Conservation (phyloP, 2,113 vertebrate species). For the Xiphias gladius region DNA sequence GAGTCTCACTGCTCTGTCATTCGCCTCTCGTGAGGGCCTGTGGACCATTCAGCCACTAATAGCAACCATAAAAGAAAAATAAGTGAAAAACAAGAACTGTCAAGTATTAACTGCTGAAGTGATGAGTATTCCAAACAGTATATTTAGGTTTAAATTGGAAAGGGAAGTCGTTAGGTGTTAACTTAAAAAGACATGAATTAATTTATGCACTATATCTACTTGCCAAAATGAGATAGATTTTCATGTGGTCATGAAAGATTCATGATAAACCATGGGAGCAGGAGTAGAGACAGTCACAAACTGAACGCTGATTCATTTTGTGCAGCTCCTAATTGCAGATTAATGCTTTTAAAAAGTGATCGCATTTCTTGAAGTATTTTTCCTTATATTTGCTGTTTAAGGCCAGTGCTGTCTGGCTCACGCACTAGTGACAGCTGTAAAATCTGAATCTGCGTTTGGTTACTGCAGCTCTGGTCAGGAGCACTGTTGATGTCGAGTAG, state of each 20-base stretch:
- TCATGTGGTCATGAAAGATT: conserved; percentile 82
- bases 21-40: conserved; percentile 65
- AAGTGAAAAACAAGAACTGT: conserved; percentile 62
- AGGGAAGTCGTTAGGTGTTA: conserved; percentile 77
- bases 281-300: conserved; percentile 50
- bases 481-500: conserved; percentile 48
- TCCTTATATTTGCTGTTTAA: conserved; percentile 47
- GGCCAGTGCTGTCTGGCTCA: conserved; percentile 14
- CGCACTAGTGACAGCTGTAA: conserved; percentile 39
- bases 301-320: conserved; percentile 69
- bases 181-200: conserved; percentile 71
- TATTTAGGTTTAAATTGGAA: conserved; percentile 76
- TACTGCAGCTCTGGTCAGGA: conserved; percentile 40
- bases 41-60: conserved; percentile 72
- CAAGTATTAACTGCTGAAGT: conserved; percentile 77
- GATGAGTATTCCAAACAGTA: conserved; percentile 79
- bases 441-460: conserved; percentile 62
- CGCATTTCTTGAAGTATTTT: conserved; percentile 54
- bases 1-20: conserved; percentile 57
- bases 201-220: conserved; percentile 88
- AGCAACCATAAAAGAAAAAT: conserved; percentile 75
- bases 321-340: conserved; percentile 55
- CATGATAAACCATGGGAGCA: conserved; percentile 53
- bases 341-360: conserved; percentile 61
- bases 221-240: conserved; percentile 90